Evolutionary conservation across 2,797 vertebrate genomes (phyloP).

Genomic region (Limosa lapponica): DNA sequence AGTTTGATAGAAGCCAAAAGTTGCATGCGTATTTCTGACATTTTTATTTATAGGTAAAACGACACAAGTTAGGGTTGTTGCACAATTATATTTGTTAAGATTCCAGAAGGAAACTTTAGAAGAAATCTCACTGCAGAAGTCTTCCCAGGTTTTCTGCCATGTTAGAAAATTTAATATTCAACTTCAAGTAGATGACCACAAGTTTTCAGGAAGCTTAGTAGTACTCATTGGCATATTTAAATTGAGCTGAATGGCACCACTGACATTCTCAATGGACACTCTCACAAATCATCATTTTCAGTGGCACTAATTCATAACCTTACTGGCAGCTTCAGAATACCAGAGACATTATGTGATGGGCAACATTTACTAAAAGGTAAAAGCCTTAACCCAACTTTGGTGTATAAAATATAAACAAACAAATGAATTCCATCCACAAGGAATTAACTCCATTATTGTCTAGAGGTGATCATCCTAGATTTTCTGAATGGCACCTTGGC

Average conservation of each 20-base stretch:
- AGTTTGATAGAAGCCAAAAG: not conserved
- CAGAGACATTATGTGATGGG: rapidly evolving
- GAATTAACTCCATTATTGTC: not conserved
- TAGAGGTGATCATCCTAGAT: not conserved
- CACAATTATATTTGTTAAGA: not conserved
- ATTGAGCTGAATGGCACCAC: not conserved
- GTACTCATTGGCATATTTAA: not conserved
- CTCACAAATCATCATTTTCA: not conserved
- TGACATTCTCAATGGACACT: not conserved
- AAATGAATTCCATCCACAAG: not conserved
- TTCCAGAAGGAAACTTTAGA: not conserved
- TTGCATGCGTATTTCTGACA: not conserved
- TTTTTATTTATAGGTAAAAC: not conserved
- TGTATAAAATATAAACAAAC: not conserved
- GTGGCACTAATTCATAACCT: not conserved
- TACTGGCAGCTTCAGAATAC: not conserved
- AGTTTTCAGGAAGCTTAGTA: not conserved
- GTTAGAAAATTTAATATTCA: not conserved
- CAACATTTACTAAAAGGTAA: not conserved
- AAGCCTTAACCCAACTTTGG: not conserved
- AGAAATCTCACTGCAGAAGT: not conserved
- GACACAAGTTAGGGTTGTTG: not conserved
- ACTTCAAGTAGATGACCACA: not conserved
- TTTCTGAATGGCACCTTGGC: not conserved
- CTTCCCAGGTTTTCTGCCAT: not conserved